Evolutionary conservation across 2,888 invertebrate genomes (phyloP).

Genomic region (Sesamia inferens): DNA sequence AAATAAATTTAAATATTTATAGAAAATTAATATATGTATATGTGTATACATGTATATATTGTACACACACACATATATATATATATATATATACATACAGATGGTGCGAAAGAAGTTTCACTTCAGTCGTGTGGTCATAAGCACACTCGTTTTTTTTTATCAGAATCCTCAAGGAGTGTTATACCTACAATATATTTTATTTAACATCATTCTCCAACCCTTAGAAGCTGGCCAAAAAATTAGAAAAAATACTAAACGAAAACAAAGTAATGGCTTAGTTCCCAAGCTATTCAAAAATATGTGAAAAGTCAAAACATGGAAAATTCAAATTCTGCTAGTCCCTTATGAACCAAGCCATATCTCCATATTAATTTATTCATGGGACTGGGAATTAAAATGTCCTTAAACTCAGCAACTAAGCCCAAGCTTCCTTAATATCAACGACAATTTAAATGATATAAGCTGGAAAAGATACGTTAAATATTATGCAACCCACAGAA

Average conservation of each 20-base stretch:
- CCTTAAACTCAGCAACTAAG: conserved; percentile 22
- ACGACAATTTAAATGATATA: conserved; percentile 27
- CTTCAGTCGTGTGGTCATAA: no score
- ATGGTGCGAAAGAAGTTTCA: no score
- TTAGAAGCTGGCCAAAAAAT: no score
- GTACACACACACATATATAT: no score
- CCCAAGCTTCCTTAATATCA: conserved; percentile 16
- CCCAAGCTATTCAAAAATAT: background rate
- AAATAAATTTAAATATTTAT: no score
- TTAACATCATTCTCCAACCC: background rate
- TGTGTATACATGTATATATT: no score
- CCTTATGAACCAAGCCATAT: background rate
- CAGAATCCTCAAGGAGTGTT: background rate
- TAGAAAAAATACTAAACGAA: background rate
- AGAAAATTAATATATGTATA: no score
- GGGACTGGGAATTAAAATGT: conserved; percentile 27
- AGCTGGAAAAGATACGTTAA: conserved; percentile 26
- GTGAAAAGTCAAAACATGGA: background rate
- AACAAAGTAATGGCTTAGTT: background rate
- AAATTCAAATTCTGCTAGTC: background rate
- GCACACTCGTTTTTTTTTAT: no score
- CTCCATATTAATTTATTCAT: conserved; percentile 33
- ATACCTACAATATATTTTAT: background rate
- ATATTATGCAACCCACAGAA: conserved; percentile 24
- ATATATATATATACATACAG: no score